These are phyloP conservation scores for Siniperca scherzeri DNA, from an alignment of 2,797 vertebrate genomes.

Conservation along the genomic window DNA sequence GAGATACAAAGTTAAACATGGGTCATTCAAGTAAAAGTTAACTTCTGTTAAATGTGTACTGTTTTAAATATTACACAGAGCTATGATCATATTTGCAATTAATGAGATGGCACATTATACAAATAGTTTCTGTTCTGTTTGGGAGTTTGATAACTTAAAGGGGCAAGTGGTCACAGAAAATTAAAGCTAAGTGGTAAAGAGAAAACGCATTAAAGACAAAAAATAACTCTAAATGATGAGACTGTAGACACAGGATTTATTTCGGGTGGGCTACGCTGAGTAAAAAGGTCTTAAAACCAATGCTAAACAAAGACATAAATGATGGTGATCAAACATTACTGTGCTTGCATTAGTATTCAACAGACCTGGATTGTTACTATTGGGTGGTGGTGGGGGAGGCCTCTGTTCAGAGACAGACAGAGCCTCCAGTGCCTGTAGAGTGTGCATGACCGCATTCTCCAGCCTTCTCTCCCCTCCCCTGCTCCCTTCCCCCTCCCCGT, in stretches of 20 bases:
- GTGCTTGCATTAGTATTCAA: conserved; percentile 55
- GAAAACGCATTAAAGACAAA: background rate
- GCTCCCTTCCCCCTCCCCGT: conserved; percentile 72
- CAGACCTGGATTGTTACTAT: conserved; percentile 91
- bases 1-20: conserved; percentile 83
- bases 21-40: conserved; percentile 13
- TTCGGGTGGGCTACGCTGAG: background rate
- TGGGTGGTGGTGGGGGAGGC: conserved; percentile 87
- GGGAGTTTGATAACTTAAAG: background rate
- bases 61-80: background rate
- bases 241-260: background rate
- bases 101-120: background rate
- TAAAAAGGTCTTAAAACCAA: background rate
- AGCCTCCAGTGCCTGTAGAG: conserved; percentile 93
- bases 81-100: background rate
- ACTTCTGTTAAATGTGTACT: background rate
- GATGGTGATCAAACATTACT: conserved; percentile 15
- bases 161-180: background rate
- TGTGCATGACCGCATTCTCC: conserved; percentile 90
- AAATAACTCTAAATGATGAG: background rate
- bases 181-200: background rate
- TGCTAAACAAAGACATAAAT: background rate
- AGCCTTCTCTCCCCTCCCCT: conserved; percentile 84
- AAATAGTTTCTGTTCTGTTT: background rate
- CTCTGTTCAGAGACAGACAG: conserved; percentile 92